Conservation (phyloP, 2,113 vertebrate species). For the Grallaria varia region DNA sequence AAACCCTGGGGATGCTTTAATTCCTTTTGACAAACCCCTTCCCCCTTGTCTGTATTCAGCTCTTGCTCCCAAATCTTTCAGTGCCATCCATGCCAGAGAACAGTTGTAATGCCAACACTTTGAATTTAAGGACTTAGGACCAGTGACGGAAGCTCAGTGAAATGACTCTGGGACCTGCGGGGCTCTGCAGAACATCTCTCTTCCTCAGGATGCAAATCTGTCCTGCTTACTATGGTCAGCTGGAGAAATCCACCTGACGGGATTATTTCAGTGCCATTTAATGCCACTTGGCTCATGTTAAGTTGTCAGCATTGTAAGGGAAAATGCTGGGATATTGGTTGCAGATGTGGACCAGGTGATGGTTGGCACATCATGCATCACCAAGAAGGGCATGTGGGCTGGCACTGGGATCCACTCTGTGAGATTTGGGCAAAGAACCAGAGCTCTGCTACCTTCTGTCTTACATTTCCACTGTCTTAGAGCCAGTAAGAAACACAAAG, state of each 20-base stretch:
- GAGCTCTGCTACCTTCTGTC: not conserved
- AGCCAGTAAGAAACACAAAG: not conserved
- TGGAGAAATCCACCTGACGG: not conserved
- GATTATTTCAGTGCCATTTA: not conserved
- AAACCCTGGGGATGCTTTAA: not conserved
- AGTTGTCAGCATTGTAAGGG: not conserved
- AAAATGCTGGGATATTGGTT: no score
- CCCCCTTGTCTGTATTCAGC: accelerated
- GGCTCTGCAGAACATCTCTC: not conserved
- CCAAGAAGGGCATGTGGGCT: accelerated
- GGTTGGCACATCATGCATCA: not conserved
- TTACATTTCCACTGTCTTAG: not conserved
- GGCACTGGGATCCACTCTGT: not conserved
- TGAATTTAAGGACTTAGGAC: not conserved
- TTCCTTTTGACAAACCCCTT: not conserved
- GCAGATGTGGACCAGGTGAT: not conserved
- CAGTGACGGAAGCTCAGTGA: not conserved
- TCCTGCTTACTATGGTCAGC: not conserved
- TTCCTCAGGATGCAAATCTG: not conserved
- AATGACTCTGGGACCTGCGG: not conserved
- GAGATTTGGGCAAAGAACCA: not conserved
- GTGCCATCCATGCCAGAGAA: not conserved
- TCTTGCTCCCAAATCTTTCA: not conserved
- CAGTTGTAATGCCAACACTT: not conserved
- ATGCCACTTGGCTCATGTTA: not conserved